These are phyloP conservation scores for Hippolais icterina DNA, from an alignment of 2,113 vertebrate genomes.

Conservation along the genomic window DNA sequence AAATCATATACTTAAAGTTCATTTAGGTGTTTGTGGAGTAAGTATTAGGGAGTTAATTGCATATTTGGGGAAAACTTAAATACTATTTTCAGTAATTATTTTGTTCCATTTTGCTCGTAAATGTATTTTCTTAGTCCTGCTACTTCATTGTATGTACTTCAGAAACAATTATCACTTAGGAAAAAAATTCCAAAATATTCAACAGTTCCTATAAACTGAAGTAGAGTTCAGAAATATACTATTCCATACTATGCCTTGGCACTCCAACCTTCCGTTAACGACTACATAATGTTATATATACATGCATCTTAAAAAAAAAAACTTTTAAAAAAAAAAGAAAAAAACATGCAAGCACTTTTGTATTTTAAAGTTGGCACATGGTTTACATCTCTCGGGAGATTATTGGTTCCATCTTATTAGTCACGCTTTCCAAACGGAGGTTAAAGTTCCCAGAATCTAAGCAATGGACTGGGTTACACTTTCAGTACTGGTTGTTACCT, in stretches of 20 bases:
- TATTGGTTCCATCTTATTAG: slow-evolving; percentile 72
- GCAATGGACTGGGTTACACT: slow-evolving; percentile 43
- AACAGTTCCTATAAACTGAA: neutral
- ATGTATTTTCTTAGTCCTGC: neutral
- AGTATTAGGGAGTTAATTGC: neutral
- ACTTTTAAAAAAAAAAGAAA: neutral
- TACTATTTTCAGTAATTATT: neutral
- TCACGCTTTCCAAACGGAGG: slow-evolving; percentile 62
- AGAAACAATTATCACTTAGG: neutral
- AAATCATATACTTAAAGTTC: neutral
- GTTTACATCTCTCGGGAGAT: slow-evolving; percentile 62
- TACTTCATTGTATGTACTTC: neutral
- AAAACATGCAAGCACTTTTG: neutral
- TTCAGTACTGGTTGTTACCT: slow-evolving; percentile 54
- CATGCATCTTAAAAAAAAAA: neutral
- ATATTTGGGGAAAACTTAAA: neutral
- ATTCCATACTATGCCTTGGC: neutral
- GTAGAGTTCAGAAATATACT: neutral
- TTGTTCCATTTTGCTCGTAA: neutral
- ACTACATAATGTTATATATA: neutral
- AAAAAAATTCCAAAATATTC: neutral
- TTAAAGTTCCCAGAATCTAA: slow-evolving; percentile 72
- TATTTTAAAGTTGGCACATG: slow-evolving; percentile 62
- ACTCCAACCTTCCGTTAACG: neutral
- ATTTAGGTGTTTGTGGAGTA: neutral